Conservation (phyloP, 2,888 invertebrate species). For the Thereva unica region DNA sequence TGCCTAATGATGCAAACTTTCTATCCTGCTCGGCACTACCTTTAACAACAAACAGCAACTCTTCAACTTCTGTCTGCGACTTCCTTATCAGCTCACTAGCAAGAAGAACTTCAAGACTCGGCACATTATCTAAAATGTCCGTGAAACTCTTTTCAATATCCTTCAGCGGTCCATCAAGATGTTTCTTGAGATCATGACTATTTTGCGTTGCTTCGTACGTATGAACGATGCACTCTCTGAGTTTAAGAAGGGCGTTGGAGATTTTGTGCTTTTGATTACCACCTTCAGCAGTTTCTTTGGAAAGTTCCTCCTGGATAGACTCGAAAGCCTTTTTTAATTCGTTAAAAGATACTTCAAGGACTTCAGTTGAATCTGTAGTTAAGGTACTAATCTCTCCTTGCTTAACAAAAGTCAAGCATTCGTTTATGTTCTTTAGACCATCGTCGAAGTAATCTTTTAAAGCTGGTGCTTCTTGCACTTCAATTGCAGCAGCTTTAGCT, state of each 20-base stretch:
- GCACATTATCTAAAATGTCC: constrained; percentile 52
- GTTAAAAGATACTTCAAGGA: constrained; percentile 44
- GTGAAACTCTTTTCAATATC: constrained; percentile 54
- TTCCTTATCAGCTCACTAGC: constrained; percentile 58
- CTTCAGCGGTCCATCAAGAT: constrained; percentile 45
- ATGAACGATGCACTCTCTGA: constrained; percentile 55
- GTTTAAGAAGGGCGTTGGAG: constrained; percentile 52
- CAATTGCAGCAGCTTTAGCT: constrained; percentile 42
- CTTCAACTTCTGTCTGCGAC: constrained; percentile 46
- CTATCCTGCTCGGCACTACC: not conserved
- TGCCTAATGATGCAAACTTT: not conserved
- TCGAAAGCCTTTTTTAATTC: constrained; percentile 46
- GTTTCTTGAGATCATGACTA: constrained; percentile 44
- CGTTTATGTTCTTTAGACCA: constrained; percentile 53
- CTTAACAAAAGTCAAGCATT: constrained; percentile 45
- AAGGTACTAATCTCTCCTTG: constrained; percentile 5
- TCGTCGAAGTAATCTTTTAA: constrained; percentile 47
- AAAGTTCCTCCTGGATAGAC: constrained; percentile 42
- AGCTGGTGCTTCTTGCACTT: constrained; percentile 36
- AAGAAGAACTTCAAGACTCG: constrained; percentile 57
- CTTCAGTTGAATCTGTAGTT: not conserved
- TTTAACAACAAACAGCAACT: not conserved
- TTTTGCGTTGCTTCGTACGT: constrained; percentile 52
- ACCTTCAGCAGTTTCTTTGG: constrained; percentile 45
- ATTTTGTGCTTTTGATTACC: constrained; percentile 46